Evolutionary conservation across 2,113 vertebrate genomes (phyloP), one percentile per base, ranked within the genome.

Genomic region (Nymphicus hollandicus): DNA sequence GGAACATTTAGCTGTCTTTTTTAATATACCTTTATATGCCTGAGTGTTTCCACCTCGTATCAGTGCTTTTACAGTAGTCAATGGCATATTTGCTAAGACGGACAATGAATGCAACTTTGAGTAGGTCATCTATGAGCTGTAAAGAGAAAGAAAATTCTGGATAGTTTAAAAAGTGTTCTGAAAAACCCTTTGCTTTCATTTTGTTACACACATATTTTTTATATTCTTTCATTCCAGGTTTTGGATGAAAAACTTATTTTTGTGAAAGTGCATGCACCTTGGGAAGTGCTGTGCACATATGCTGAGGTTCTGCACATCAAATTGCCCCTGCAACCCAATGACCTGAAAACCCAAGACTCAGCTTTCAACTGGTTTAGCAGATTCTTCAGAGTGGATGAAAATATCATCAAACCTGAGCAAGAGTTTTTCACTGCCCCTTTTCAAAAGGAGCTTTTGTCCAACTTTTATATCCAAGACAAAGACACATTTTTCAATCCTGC

Each of bases 221-320:
- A 66, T 76, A 23, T 66, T 89, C 69, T 95, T 93, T 73, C 47
- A 14, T 49, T 83, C 35, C 60, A 99, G 99, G 98, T 99, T 29
- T 81, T 97, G n/a, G 97, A 99, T 82, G 98, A 98, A 18, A 99
- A 98, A 29, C 88, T 98, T 39, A 55, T 98, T 29, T 99, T 99
- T 93, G 97, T 99, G 23, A 99, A 99, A 94, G 97, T 99, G 7
- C 99, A 99, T 20, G 98, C 98, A 44, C 99, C 99, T 2, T 99
- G 99, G 98, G 99, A 99, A 12, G 97, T 99, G 56, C 95, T 99
- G 28, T 99, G 99, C 95, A 98, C 98, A 0, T 99, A 99, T 0
- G 99, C 99, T 0, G 99, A 99, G 96, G 97, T 99, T 50, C 98
- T 99, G 96, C 99, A 99, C 96, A 99, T 99, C 97, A 99, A 99